A percentile compares a stretch with the other conserved stretches of the same genome.
These are phyloP conservation scores for Zygaena filipendulae DNA, from an alignment of 2,888 invertebrate genomes.

Conservation along the genomic window DNA sequence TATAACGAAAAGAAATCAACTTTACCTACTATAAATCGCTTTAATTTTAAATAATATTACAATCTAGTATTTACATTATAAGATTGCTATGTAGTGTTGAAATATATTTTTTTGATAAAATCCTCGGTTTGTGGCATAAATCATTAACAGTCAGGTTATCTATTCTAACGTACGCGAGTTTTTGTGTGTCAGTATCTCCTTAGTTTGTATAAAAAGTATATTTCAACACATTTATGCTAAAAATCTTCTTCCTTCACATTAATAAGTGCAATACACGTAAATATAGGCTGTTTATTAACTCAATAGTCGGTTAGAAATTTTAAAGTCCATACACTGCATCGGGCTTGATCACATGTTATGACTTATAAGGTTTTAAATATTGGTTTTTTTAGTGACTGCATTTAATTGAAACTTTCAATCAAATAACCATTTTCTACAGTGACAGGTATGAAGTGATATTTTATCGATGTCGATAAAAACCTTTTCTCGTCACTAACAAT, in stretches of 20 bases:
- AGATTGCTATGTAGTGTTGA: constrained; percentile 46
- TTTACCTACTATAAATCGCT: constrained; percentile 37
- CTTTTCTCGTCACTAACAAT: too few species aligned
- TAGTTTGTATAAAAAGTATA: constrained; percentile 25
- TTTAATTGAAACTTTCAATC: background rate
- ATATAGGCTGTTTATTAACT: constrained; percentile 33
- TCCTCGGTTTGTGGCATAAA: constrained; percentile 14
- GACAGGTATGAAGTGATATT: constrained; percentile 4
- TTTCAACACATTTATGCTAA: constrained; percentile 34
- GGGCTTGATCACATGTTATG: constrained; percentile 2
- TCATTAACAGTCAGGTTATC: constrained; percentile 12
- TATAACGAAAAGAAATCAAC: constrained; percentile 17
- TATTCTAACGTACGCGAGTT: too few species aligned
- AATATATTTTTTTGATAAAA: constrained; percentile 28
- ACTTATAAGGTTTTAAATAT: constrained; percentile 1
- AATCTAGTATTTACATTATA: constrained; percentile 31
- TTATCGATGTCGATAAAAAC: too few species aligned
- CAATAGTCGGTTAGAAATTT: constrained; percentile 48
- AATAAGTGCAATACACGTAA: constrained; percentile 57
- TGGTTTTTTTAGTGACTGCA: background rate
- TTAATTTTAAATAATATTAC: constrained; percentile 37
- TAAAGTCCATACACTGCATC: constrained; percentile 28
- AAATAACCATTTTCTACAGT: too few species aligned
- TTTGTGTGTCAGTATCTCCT: too few species aligned
- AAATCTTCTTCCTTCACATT: constrained; percentile 44